Conservation (phyloP, 2,113 vertebrate genomes). For the Leptodactylus fuscus region DNA sequence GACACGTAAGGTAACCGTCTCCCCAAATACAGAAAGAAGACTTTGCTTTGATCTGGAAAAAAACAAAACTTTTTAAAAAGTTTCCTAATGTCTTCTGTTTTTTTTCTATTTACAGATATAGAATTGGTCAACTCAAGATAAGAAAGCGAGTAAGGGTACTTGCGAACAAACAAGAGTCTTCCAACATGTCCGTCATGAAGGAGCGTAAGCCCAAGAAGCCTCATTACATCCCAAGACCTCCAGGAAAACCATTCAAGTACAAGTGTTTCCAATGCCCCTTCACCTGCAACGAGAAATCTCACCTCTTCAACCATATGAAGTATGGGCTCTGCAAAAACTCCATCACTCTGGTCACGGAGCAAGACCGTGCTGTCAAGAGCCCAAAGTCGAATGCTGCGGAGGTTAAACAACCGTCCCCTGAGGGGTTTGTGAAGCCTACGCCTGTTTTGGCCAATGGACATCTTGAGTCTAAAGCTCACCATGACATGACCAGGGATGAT, state of each 20-base stretch:
- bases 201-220: constrained; percentile 97
- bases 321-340: constrained; percentile 97
- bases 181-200: constrained; percentile 83
- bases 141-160: constrained; percentile 47
- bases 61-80: neutral
- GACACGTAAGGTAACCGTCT: neutral
- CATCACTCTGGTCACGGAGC: constrained; percentile 90
- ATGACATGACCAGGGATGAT: constrained; percentile 70
- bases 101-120: constrained; percentile 68
- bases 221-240: constrained; percentile 95
- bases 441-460: constrained; percentile 66
- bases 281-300: constrained; percentile 98
- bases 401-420: constrained; percentile 67
- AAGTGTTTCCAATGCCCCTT: constrained; percentile 99
- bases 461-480: constrained; percentile 70
- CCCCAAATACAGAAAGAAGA: neutral
- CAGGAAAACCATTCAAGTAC: constrained; percentile 97
- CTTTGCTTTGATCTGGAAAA: neutral
- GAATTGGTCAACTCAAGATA: constrained; percentile 53
- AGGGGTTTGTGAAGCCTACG: constrained; percentile 63
- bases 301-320: constrained; percentile 99
- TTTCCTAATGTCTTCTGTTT: constrained; percentile 53
- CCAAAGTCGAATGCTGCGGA: constrained; percentile 69
- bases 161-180: constrained; percentile 41
- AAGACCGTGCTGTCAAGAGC: constrained; percentile 76